Evolutionary conservation across 2,113 vertebrate genomes (phyloP), one percentile per base, ranked within the genome.

Genomic region (Leuciscus idus): DNA sequence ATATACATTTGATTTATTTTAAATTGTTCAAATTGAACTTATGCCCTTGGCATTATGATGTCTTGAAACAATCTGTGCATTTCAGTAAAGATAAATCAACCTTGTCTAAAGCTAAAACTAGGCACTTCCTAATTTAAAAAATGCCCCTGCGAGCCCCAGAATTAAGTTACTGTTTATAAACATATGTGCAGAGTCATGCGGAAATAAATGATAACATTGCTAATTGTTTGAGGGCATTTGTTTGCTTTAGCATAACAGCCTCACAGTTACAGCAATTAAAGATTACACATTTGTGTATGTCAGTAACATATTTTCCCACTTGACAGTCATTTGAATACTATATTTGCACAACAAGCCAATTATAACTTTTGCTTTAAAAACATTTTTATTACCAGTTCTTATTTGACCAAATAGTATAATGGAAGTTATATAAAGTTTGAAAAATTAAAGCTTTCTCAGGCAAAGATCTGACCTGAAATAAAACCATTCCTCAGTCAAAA

Each of bases 161-260:
- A 43, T 57, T 78, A 59, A 43, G 57, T 61, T 39, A 61, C 59
- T 81, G 26, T 81, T 68, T 81, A 43, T 46, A 81, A 66, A 66
- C 79, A 66, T 59, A 78, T 28, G 59, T 50, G 61, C 43, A 21
- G 26, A 66, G 61, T 33, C 36, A 28, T 46, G 39, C 12, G 33
- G 59, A 61, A 46, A 15, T 62, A 26, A 50, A 68, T 66, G 59
- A 66, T 52, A 70, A 36, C 43, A 83, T 83, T 66, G 81, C 62
- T 83, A 83, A 82, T 83, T 70, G 28, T 82, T 33, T 26, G 61
- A 50, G 43, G 43, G 43, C 80, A 82, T 82, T 82, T 82, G 59
- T 75, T 70, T 68, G 46, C 43, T 70, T 62, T 70, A 33, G 62
- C 62, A 70, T 70, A 55, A 83, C 62, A 55, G 26, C 11, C 81